Evolutionary conservation across 2,888 invertebrate species (phyloP).

Genomic region (Lamellibrachia columna): DNA sequence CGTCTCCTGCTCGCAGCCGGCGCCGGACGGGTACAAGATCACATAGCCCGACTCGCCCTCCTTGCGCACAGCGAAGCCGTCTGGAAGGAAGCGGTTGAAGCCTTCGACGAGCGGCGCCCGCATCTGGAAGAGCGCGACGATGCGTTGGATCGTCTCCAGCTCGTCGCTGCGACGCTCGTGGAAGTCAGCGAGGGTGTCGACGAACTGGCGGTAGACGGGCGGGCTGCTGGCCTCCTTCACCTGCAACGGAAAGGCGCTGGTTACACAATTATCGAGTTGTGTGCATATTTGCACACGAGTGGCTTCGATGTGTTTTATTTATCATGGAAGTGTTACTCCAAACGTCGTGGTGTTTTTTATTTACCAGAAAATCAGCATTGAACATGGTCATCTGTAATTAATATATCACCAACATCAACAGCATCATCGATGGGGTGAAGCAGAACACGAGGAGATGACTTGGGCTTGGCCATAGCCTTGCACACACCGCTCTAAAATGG

Average conservation of each 20-base stretch:
- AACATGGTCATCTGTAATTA: no score
- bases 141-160: conserved; percentile 33
- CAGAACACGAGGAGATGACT: no score
- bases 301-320: no score
- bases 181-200: conserved; percentile 30
- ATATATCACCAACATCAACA: no score
- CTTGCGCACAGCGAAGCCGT: conserved; percentile 33
- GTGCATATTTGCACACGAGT: no score
- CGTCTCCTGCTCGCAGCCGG: not conserved
- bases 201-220: conserved; percentile 34
- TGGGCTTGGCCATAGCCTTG: no score
- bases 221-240: not conserved
- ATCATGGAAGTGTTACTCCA: no score
- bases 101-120: conserved; percentile 39
- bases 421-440: no score
- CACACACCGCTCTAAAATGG: no score
- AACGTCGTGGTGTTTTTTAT: no score
- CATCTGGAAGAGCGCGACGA: conserved; percentile 33
- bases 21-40: not conserved
- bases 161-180: conserved; percentile 28
- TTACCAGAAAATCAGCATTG: no score
- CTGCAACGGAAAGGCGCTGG: not conserved
- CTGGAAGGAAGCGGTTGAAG: conserved; percentile 45
- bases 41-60: not conserved
- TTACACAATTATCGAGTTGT: not conserved